Conservation (phyloP, 2,113 vertebrate species). For the Nyctibius bracteatus region DNA sequence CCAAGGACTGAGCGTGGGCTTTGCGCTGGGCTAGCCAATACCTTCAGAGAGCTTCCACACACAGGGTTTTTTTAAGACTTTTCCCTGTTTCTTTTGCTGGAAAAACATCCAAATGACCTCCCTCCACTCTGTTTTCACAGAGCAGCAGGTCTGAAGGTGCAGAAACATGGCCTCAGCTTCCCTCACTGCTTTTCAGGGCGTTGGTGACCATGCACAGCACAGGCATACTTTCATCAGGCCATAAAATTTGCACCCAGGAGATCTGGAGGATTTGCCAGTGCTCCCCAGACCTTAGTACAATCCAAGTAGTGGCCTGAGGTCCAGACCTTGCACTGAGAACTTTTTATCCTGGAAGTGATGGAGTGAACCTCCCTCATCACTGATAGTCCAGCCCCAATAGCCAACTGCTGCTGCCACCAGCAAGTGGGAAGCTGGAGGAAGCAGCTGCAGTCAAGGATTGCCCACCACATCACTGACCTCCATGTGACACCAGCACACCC, state of each 20-base stretch:
- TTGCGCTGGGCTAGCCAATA: not conserved
- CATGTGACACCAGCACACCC: not conserved
- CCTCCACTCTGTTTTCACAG: not conserved
- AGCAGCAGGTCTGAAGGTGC: not conserved
- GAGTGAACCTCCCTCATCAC: not conserved
- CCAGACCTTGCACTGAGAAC: not conserved
- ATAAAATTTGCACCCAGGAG: not conserved
- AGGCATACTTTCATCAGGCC: rapidly evolving
- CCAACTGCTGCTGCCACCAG: not conserved
- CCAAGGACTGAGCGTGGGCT: not conserved
- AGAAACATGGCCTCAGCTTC: not conserved
- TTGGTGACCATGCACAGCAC: not conserved
- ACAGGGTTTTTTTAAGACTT: rapidly evolving
- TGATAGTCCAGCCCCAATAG: not conserved
- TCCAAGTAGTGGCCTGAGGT: not conserved
- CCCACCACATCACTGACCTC: not conserved
- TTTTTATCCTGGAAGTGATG: not conserved
- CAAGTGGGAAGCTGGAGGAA: not conserved
- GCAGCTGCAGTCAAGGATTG: not conserved
- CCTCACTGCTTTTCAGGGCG: not conserved
- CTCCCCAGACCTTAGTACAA: not conserved
- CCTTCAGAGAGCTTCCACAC: not conserved
- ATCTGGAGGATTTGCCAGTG: not conserved
- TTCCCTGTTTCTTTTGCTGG: not conserved
- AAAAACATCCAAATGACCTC: rapidly evolving